Base-by-base conservation (phyloP, 2,113 vertebrate genomes). In the Rhabdornis inornatus region DNA sequence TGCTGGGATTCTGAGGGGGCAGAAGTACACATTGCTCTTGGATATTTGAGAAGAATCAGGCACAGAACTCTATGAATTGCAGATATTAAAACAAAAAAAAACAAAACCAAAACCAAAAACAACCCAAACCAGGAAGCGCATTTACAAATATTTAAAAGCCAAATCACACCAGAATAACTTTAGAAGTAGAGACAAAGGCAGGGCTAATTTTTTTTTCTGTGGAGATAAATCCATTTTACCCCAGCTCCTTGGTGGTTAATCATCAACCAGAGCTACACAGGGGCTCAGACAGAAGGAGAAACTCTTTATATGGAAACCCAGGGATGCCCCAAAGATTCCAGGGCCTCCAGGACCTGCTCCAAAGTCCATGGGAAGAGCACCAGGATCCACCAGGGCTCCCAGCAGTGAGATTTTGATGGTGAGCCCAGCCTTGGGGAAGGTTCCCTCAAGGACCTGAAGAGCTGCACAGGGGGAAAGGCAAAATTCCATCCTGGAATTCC, bases 391-490 rank as follows among this genome's bases (percentile, higher is more conserved):
- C 39, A 30, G 30, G 35, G 63, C 4, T 27, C 39, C 1, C 6
- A 50, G 64, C 68, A 47, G 18, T 0, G 11, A 57, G 56, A 20
- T 2, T 18, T 24, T 21, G 21, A 3, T 1, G 65, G 27, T 0
- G 1, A 27, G 52, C 11, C 33, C 1, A 1, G 18, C 21, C 47
- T 0, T 0, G 5, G 24, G 4, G 6, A 71, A 28, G 28, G 53
- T 12, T 79, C 50, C 61, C 57, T n/a, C 6, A 2, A 18, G 11
- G 10, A 17, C 6, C 11, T 0, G 15, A 59, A 4, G 55, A 42
- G 28, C 60, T 66, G 11, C 1, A 7, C 5, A 1, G 20, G 25
- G 3, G 6, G 22, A 22, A 64, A 57, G n/a, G 33, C 47, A 66
- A 55, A 37, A 21, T 39, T n/a, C 39, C 69, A 11, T 0, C 4